These are phyloP conservation scores for Leptocoma aspasia DNA, from an alignment of 2,113 vertebrate species.

Conservation along the genomic window DNA sequence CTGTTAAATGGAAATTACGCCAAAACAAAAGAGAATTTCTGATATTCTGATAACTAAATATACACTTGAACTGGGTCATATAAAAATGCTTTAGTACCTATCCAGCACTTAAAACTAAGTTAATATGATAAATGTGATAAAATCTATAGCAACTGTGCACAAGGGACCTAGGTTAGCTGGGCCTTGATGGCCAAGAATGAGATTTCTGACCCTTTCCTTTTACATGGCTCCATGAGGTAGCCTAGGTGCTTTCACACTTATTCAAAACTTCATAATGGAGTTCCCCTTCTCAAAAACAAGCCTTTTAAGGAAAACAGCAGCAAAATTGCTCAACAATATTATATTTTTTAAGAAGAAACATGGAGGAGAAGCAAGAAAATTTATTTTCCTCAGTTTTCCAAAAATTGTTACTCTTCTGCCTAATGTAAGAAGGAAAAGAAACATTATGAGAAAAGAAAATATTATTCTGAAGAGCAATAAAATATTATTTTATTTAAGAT, in stretches of 20 bases:
- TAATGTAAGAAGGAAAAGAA: neutral
- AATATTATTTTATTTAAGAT: neutral
- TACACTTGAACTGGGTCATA: accelerated
- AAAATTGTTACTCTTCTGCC: neutral
- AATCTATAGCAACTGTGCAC: accelerated
- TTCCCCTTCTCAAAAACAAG: neutral
- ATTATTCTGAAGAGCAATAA: neutral
- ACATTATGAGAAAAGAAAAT: neutral
- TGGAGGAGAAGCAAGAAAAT: neutral
- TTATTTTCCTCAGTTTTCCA: neutral
- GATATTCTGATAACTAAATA: neutral
- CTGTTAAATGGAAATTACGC: neutral
- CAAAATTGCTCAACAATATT: neutral
- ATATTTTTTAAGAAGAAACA: neutral
- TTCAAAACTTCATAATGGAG: neutral
- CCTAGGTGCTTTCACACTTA: neutral
- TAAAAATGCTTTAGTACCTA: neutral
- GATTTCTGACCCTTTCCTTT: neutral
- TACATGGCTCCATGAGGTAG: accelerated
- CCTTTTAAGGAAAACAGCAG: neutral
- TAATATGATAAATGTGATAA: neutral
- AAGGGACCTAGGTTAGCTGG: neutral
- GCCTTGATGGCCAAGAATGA: neutral
- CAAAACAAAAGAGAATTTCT: neutral
- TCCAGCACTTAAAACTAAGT: neutral